Base-by-base conservation (phyloP, 2,888 invertebrate species). In the Galeruca laticollis region DNA sequence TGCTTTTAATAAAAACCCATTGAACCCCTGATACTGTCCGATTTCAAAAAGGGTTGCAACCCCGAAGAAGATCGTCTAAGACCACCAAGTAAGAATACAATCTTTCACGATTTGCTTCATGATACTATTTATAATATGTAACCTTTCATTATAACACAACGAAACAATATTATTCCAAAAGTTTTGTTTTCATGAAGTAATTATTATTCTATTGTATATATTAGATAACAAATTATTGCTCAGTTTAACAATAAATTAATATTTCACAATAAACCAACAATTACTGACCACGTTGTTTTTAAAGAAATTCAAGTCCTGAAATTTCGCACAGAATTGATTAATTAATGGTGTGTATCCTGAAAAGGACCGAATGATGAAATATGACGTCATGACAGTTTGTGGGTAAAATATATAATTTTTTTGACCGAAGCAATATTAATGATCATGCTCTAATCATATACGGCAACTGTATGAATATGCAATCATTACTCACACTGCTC, bases 371-470 rank as follows among this genome's bases (percentile, higher is more conserved):
- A 80, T 78, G 80, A 82, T 82, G 82, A 84, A 77, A 82, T 81
- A 84, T 83, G 81, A 82, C 80, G 79, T 81, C 79, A 81, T 82
- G 83, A 84, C 83, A 84, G 82, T 82, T 81, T 82, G 82, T 80
- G 82, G 81, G 80, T 82, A 83, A 83, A 83, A 83, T 82, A 81
- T 82, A 81, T 83, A 82, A 83, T 84, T 83, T 83, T 81, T 82
- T 81, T 81, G 81, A 82, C 83, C 84, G 79, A 82, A 82, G 78
- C 79, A 78, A 82, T 82, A 84, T 83, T 84, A 84, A 84, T 83
- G 83, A 82, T 81, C 76, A 74, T 73, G 77, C 73, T 78, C 79
- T 82, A 82, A 83, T 80, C 80, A 81, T 80, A 81, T 78, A 81
- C 80, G 77, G 80, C 79, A 81, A 81, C 80, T 79, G 80, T 77